Percentiles rank a stretch among this genome's conserved stretches.
Evolutionary conservation across 1,140 invertebrate genomes (phyloP).

Genomic region (Diuraphis noxia): DNA sequence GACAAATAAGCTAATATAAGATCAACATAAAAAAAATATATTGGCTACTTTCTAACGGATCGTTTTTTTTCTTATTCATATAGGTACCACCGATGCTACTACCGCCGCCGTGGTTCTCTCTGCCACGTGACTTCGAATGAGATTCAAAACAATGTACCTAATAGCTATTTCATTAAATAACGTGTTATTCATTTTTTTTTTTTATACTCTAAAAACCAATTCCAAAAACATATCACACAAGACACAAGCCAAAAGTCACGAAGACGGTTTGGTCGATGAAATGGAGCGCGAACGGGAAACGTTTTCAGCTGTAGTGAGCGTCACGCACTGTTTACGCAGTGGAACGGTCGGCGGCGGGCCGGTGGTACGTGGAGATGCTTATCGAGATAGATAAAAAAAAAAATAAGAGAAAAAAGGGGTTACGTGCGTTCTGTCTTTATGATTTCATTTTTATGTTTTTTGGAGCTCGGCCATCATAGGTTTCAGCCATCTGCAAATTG

Average conservation of each 20-base stretch:
- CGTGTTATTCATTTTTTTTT: background rate
- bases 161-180: background rate
- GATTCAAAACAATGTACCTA: background rate
- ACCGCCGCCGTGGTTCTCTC: background rate
- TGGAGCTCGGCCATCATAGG: constrained; percentile 35
- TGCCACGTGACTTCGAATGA: background rate
- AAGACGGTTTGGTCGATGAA: constrained; percentile 1
- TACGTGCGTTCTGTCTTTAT: constrained; percentile 2
- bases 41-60: background rate
- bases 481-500: background rate
- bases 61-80: background rate
- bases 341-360: background rate
- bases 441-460: constrained; percentile 28
- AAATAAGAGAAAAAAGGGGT: background rate
- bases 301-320: constrained; percentile 18
- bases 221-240: background rate
- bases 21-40: background rate
- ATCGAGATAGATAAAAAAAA: background rate
- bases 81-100: background rate
- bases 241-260: constrained; percentile 15
- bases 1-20: background rate
- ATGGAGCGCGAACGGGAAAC: constrained; percentile 46
- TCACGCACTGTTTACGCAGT: constrained; percentile 40
- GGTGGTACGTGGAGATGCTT: background rate
- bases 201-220: background rate